Conservation (phyloP, 1,140 invertebrate genomes). For the Phthorimaea operculella region DNA sequence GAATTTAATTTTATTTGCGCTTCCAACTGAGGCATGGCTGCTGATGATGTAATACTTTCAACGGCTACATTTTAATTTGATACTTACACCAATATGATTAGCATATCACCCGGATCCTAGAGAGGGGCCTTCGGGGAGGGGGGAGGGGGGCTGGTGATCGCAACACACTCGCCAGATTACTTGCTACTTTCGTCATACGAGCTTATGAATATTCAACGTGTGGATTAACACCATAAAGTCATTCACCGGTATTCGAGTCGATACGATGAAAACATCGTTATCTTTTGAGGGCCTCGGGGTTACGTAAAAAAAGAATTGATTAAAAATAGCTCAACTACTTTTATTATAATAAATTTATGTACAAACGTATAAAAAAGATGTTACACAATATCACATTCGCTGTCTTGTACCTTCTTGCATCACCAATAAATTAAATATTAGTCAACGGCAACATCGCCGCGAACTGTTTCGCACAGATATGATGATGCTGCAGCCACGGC, state of each 20-base stretch:
- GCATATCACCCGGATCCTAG: slow-evolving; percentile 2
- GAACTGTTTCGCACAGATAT: neutral
- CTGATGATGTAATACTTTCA: neutral
- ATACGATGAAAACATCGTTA: neutral
- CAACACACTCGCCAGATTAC: neutral
- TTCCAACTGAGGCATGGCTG: too few relatives aligned
- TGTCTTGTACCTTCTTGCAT: slow-evolving; percentile 36
- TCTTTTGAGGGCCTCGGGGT: slow-evolving; percentile 1
- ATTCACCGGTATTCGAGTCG: neutral
- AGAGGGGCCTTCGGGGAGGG: neutral
- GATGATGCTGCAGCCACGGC: too few relatives aligned
- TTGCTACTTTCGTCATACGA: neutral
- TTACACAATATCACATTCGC: slow-evolving; percentile 54
- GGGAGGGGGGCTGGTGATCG: neutral
- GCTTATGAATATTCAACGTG: neutral
- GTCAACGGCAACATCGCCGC: slow-evolving; percentile 21
- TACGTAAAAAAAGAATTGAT: slow-evolving; percentile 27
- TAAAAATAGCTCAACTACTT: slow-evolving; percentile 28
- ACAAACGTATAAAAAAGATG: slow-evolving; percentile 52
- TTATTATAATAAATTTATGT: slow-evolving; percentile 45
- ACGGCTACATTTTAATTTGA: neutral
- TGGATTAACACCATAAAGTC: neutral
- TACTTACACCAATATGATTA: neutral
- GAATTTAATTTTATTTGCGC: too few relatives aligned
- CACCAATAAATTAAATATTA: slow-evolving; percentile 57